Conservation (phyloP, 2,797 vertebrate genomes). For the Acanthurus tractus region DNA sequence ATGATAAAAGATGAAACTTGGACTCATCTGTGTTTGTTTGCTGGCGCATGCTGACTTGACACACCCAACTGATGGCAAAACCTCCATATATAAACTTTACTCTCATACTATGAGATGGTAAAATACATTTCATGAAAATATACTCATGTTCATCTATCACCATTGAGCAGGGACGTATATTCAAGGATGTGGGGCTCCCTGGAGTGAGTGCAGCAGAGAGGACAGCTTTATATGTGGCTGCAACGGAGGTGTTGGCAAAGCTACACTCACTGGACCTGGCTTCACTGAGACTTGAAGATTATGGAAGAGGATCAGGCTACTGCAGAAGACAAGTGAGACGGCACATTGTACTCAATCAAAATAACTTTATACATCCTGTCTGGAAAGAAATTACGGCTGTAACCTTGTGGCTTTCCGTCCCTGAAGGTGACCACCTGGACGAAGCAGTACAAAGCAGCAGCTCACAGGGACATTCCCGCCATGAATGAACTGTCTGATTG, state of each 20-base stretch:
- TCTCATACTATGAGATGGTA: neutral
- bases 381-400: neutral
- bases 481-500: slow-evolving; percentile 91
- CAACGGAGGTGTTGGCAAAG: slow-evolving; percentile 88
- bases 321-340: slow-evolving; percentile 92
- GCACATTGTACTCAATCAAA: neutral
- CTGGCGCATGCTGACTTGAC: neutral
- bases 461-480: slow-evolving; percentile 88
- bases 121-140: neutral
- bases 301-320: slow-evolving; percentile 90
- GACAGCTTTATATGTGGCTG: slow-evolving; percentile 90
- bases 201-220: slow-evolving; percentile 88
- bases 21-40: neutral
- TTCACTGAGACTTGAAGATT: slow-evolving; percentile 86
- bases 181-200: slow-evolving; percentile 88
- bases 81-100: neutral
- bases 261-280: slow-evolving; percentile 88
- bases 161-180: slow-evolving; percentile 90
- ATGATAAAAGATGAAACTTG: slow-evolving; percentile 13
- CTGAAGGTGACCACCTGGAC: slow-evolving; percentile 95
- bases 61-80: neutral
- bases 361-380: neutral
- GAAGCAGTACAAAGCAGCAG: slow-evolving; percentile 90
- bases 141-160: neutral
- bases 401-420: slow-evolving; percentile 5